phyloP scores from a whole-genome alignment of 2,797 vertebrate genomes.

The Gymnopithys bicolor region DNA sequence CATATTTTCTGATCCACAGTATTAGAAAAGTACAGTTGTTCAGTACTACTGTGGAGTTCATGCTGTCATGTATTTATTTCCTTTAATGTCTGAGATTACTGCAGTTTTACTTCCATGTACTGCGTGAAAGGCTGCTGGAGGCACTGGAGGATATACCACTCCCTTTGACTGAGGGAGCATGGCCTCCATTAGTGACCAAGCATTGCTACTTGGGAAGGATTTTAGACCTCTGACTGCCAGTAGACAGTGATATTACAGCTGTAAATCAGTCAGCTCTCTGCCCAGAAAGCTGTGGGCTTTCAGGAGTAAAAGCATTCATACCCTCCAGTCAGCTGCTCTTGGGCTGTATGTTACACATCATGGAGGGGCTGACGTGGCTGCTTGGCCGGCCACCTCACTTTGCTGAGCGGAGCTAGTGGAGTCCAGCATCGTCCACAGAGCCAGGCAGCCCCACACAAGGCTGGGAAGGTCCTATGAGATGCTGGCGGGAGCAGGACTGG shows the following conservation, averaged over 20 bases:
- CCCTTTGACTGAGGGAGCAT: neutral
- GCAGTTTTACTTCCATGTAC: slow-evolving; percentile 20
- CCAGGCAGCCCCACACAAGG: neutral
- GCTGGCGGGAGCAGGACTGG: neutral
- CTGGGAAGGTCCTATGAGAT: neutral
- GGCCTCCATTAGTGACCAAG: neutral
- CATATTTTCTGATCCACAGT: neutral
- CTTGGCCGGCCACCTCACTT: neutral
- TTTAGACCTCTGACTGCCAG: neutral
- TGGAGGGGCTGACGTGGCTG: fast-evolving
- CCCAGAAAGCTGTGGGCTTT: neutral
- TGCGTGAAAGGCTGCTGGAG: neutral
- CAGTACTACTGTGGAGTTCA: neutral
- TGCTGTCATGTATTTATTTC: slow-evolving; percentile 44
- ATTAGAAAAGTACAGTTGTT: neutral
- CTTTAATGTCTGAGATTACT: slow-evolving; percentile 4
- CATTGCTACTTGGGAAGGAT: neutral
- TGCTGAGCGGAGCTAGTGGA: neutral
- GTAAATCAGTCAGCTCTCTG: neutral
- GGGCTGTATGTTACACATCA: fast-evolving
- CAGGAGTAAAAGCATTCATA: neutral
- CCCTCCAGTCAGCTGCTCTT: neutral
- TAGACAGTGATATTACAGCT: neutral
- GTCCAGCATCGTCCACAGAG: neutral
- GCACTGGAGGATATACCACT: neutral